phyloP scores from a whole-genome alignment of 2,113 vertebrate species.

The Tetrax tetrax region DNA sequence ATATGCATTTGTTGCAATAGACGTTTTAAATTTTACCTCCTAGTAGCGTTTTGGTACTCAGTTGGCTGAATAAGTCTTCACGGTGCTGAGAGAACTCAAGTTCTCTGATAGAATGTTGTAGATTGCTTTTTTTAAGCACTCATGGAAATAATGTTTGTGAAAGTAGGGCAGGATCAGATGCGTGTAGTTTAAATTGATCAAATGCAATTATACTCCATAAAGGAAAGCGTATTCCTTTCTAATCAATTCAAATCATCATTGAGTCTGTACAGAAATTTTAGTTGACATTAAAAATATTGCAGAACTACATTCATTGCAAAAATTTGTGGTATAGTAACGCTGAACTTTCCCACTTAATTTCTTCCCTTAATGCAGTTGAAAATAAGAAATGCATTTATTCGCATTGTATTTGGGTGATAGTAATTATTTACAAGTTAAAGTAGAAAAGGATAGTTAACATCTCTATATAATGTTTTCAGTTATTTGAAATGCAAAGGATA shows the following conservation, averaged over 20 bases:
- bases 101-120: not conserved
- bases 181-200: not conserved
- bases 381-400: not conserved
- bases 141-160: not conserved
- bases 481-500: not conserved
- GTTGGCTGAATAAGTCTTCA: not conserved
- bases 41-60: not conserved
- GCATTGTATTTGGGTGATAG: not conserved
- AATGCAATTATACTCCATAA: not conserved
- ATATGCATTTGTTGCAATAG: not conserved
- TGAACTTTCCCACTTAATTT: not conserved
- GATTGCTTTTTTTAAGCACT: not conserved
- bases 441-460: not conserved
- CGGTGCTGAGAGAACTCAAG: not conserved
- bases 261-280: not conserved
- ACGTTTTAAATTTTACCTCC: not conserved
- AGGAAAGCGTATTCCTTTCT: not conserved
- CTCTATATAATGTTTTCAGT: not conserved
- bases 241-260: not conserved
- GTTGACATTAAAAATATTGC: not conserved
- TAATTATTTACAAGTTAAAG: not conserved
- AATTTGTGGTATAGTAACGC: not conserved
- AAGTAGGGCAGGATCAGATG: not conserved
- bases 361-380: not conserved
- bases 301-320: not conserved